These are phyloP conservation scores for Cheilosia vulpina DNA, from an alignment of 2,888 invertebrate genomes.

Conservation along the genomic window DNA sequence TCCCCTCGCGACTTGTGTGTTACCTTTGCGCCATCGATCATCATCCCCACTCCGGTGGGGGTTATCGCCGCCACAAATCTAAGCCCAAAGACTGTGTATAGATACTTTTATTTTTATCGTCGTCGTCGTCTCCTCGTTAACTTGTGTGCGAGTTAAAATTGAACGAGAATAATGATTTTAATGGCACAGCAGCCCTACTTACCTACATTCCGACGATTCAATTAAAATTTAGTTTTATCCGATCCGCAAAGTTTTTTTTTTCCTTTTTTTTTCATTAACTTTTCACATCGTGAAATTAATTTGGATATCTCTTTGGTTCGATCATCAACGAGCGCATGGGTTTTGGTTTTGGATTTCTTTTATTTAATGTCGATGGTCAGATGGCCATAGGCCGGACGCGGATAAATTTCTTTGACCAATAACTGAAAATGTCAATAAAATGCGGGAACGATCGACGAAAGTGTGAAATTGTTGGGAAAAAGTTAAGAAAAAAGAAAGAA, in stretches of 20 bases:
- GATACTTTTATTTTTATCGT: slow-evolving; percentile 19
- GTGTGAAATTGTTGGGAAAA: slow-evolving; percentile 57
- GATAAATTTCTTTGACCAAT: slow-evolving; percentile 49
- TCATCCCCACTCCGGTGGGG: slow-evolving; percentile 39
- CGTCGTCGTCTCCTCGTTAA: slow-evolving; percentile 42
- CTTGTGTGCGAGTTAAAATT: slow-evolving; percentile 16
- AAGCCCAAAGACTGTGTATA: slow-evolving; percentile 12
- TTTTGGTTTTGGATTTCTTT: slow-evolving; percentile 19
- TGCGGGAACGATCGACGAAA: slow-evolving; percentile 33
- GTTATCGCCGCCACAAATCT: slow-evolving; percentile 47
- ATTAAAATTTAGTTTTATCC: slow-evolving; percentile 64
- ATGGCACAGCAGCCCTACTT: slow-evolving; percentile 67
- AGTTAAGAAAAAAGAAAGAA: background rate
- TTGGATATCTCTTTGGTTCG: background rate
- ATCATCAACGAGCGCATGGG: background rate
- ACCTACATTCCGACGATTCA: slow-evolving; percentile 63
- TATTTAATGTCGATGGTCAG: slow-evolving; percentile 27
- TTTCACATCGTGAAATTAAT: slow-evolving; percentile 24
- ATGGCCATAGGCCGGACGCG: slow-evolving; percentile 31
- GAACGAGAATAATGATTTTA: slow-evolving; percentile 59
- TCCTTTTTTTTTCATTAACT: slow-evolving; percentile 30
- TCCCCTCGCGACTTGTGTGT: slow-evolving; percentile 39
- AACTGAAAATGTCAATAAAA: slow-evolving; percentile 64
- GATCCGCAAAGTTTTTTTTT: slow-evolving; percentile 50
- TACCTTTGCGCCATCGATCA: slow-evolving; percentile 65